Evolutionary conservation across 53 echinoderm and acorn worm genomes (phyloP).

Genomic region (Zoroaster sp.): DNA sequence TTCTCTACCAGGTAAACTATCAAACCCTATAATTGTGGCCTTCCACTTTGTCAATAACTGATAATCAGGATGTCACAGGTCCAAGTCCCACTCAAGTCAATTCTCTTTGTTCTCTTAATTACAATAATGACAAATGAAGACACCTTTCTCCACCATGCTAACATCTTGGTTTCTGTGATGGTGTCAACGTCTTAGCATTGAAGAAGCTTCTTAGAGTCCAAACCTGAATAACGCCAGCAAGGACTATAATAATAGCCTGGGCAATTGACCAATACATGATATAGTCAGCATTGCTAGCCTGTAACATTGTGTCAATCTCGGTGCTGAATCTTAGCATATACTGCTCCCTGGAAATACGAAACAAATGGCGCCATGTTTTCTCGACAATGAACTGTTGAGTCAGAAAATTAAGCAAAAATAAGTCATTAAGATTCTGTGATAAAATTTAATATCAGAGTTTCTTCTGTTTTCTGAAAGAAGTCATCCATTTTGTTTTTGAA

Average conservation of each 20-base stretch:
- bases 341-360: constrained; percentile 1
- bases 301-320: constrained; percentile 11
- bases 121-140: not conserved
- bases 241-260: constrained; percentile 63
- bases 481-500: too few relatives aligned
- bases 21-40: too few relatives aligned
- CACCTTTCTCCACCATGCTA: too few relatives aligned
- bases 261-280: constrained; percentile 69
- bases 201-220: constrained; percentile 63
- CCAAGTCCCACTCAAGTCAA: not conserved
- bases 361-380: not conserved
- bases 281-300: constrained; percentile 48
- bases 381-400: too few relatives aligned
- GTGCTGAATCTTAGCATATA: not conserved
- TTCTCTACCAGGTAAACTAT: too few relatives aligned
- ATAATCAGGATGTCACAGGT: not conserved
- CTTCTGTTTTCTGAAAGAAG: too few relatives aligned
- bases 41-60: not conserved
- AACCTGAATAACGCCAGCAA: constrained; percentile 54
- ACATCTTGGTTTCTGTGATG: constrained; percentile 68
- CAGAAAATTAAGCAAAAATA: too few relatives aligned
- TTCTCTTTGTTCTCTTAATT: too few relatives aligned
- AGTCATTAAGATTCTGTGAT: too few relatives aligned
- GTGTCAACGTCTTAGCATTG: constrained; percentile 45
- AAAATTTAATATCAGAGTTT: too few relatives aligned